Conservation (phyloP, 1,140 invertebrate species). For the Euwallacea fornicatus region DNA sequence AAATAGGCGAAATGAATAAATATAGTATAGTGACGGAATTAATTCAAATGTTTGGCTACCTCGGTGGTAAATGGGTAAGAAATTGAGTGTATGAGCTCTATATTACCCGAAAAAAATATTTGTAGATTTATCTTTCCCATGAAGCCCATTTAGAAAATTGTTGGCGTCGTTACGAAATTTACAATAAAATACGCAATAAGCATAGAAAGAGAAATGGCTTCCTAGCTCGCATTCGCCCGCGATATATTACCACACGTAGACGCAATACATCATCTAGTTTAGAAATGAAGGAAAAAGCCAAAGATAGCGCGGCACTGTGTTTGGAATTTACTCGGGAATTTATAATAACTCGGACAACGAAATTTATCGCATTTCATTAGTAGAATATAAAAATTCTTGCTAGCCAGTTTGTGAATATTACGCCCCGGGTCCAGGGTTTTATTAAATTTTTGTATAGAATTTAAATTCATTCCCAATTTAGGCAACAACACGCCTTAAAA, state of each 20-base stretch:
- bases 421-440: not conserved
- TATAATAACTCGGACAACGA: conserved; percentile 29
- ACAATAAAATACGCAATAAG: conserved; percentile 30
- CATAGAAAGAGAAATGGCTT: conserved; percentile 23
- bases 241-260: conserved; percentile 31
- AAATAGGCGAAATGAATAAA: no score
- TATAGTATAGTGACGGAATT: no score
- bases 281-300: conserved; percentile 21
- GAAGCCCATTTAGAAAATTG: conserved; percentile 24
- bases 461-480: no score
- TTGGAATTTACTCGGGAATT: conserved; percentile 32
- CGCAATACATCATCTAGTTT: conserved; percentile 34
- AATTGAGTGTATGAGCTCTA: no score
- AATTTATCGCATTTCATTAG: conserved; percentile 27
- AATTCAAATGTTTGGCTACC: no score
- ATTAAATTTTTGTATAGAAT: conserved; percentile 16
- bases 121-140: conserved; percentile 16
- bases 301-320: conserved; percentile 20
- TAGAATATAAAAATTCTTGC: conserved; percentile 28
- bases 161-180: conserved; percentile 28
- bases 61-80: no score
- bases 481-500: no score
- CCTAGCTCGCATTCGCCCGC: conserved; percentile 14
- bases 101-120: conserved; percentile 3
- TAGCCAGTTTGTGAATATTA: conserved; percentile 14